A percentile compares a stretch with the other conserved stretches of the same genome.
Evolutionary conservation across 2,888 invertebrate genomes (phyloP).

Genomic region (Meta bourneti): DNA sequence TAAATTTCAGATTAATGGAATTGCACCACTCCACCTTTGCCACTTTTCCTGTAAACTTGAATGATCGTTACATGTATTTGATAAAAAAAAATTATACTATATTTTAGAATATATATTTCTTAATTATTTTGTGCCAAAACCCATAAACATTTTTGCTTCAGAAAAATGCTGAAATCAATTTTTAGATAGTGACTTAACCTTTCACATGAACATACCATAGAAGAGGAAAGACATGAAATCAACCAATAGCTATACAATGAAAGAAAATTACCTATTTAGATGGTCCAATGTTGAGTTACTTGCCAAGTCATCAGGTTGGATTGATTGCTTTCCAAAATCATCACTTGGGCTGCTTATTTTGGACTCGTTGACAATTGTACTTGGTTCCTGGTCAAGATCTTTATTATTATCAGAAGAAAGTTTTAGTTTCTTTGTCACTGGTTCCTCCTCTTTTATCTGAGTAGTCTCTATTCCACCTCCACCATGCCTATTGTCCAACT

Average conservation of each 20-base stretch:
- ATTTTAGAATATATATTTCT: no score
- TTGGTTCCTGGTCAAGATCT: neutral
- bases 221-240: neutral
- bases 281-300: neutral
- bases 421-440: neutral
- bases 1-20: no score
- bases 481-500: slow-evolving; percentile 75
- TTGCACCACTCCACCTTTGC: no score
- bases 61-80: no score
- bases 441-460: neutral
- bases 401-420: neutral
- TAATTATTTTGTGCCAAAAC: no score
- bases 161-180: no score
- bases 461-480: slow-evolving; percentile 69
- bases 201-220: neutral
- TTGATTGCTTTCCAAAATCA: neutral
- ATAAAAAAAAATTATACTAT: no score
- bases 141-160: no score
- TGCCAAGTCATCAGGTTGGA: neutral
- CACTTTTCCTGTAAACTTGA: no score
- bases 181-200: neutral
- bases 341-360: neutral
- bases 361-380: neutral
- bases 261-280: slow-evolving; percentile 11
- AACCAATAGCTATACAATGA: neutral